These are phyloP conservation scores for Cheilosia vernalis DNA, from an alignment of 2,888 invertebrate genomes.

Conservation along the genomic window DNA sequence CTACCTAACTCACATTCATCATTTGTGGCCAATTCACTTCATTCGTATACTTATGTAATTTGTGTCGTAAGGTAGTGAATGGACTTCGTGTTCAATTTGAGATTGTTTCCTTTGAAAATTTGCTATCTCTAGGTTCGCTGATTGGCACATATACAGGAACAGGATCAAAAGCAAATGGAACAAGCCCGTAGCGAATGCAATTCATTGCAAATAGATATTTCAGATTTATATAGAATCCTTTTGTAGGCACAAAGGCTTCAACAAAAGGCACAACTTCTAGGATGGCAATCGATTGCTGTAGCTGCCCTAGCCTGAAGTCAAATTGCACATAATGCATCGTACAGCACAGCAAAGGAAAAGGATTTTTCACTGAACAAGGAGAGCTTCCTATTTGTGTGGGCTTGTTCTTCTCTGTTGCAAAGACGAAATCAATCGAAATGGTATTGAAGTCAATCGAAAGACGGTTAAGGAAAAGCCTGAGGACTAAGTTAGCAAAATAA, in stretches of 20 bases:
- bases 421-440: constrained; percentile 35
- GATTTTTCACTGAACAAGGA: constrained; percentile 1
- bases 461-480: background rate
- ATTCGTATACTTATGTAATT: constrained; percentile 35
- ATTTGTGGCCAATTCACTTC: constrained; percentile 4
- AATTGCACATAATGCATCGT: constrained; percentile 32
- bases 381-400: constrained; percentile 14
- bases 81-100: constrained; percentile 4
- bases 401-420: constrained; percentile 27
- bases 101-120: constrained; percentile 27
- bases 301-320: constrained; percentile 1
- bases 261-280: constrained; percentile 6
- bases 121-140: constrained; percentile 19
- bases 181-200: constrained; percentile 36
- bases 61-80: constrained; percentile 15
- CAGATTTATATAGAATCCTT: too few relatives aligned
- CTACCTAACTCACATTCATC: background rate
- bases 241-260: background rate
- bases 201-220: constrained; percentile 28
- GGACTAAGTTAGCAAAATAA: background rate
- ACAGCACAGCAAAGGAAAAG: background rate
- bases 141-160: constrained; percentile 7
- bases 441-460: constrained; percentile 31
- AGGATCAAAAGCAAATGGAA: constrained; percentile 4
- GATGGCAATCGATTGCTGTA: constrained; percentile 3